Evolutionary conservation across 1,140 invertebrate species (phyloP), one percentile per base, ranked within the genome.

Genomic region (Drosophila prosaltans): DNA sequence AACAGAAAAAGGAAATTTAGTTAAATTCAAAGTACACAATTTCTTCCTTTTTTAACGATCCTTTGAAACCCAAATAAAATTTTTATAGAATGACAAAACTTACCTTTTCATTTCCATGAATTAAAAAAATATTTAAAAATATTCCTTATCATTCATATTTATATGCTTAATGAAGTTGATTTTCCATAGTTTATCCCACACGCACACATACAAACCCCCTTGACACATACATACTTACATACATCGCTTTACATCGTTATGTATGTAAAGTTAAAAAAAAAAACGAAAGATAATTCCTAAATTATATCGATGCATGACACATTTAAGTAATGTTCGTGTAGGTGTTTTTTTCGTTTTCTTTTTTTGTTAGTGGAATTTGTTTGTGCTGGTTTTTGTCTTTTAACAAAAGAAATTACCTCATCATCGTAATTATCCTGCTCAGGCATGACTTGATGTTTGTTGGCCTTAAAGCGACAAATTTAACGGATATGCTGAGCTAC

Each of bases 381-480:
- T 39, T 57, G 59, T 39, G 59, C 28, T 55, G 10, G 36, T 45
- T 41, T 41, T 64, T 41, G 41, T 16, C n/a, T 36, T 45, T 68
- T 36, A 78, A 74, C 72, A 88, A 88, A 88, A 75, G 80, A 90
- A 81, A 81, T 91, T 91, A 91, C 88, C 88, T 91, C 88, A 88
- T 91, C 88, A 84, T 91, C 89, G 80, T 91, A 91, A 91, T 91
- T 91, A 82, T 91, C 88, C 81, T 91, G 88, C 74, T 91, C 88
- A 72, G 88, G 80, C 88, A 91, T 91, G 83, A 77, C 81, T 86
- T 60, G 86, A 67, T 74, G 71, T 82, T 79, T 82, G 69, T 64
- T 67, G 48, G 71, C 24, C 75, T 86, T 81, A 70, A 68, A 68
- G 59, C 79, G 71, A 65, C 79, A 78, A 71, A 73, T 83, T 74